Evolutionary conservation across 2,797 vertebrate genomes (phyloP), one percentile per base, ranked within the genome.

Genomic region (Eulemur rubriventer): DNA sequence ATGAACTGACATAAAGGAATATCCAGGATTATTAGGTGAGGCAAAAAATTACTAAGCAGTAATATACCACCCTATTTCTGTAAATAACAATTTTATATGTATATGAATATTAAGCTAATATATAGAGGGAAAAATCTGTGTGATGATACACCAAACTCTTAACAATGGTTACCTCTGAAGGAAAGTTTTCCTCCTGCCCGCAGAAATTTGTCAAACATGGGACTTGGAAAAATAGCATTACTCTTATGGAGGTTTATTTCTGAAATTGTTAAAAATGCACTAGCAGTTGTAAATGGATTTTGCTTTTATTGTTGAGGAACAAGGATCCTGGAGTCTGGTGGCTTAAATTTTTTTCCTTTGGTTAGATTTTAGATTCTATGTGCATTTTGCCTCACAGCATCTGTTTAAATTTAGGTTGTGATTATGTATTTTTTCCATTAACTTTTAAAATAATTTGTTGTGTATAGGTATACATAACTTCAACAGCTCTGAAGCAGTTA

Each of bases 361-460:
- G 38, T 89, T 59, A 80, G 57, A 73, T 80, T 89, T 73, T 76
- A 90, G 46, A 80, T 41, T 86, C 20, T 16, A 22, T 22, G 16
- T 70, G 16, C 17, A 1, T 89, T 52, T 61, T 75, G 43, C 46
- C 63, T 22, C 2, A 28, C 0, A 80, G 24, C 30, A 16, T 63
- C 22, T 75, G 1, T 92, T 78, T 76, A 81, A 57, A 78, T 65
- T 93, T 73, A 82, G 76, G 57, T 8, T 43, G 46, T 65, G 78
- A 30, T 91, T 61, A 35, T 63, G 10, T 85, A 46, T 75, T 89
- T 13, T 85, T 86, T 92, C 24, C 30, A n/a, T 67, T 87, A 59
- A 79, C 61, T 78, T 97, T 89, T 92, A 57, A 87, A 94, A 80
- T 75, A 61, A 61, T 48, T 86, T 76, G 1, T 72, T 94, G 41